These are phyloP conservation scores for Ictalurus punctatus DNA, from an alignment of 2,113 vertebrate species.

Conservation along the genomic window DNA sequence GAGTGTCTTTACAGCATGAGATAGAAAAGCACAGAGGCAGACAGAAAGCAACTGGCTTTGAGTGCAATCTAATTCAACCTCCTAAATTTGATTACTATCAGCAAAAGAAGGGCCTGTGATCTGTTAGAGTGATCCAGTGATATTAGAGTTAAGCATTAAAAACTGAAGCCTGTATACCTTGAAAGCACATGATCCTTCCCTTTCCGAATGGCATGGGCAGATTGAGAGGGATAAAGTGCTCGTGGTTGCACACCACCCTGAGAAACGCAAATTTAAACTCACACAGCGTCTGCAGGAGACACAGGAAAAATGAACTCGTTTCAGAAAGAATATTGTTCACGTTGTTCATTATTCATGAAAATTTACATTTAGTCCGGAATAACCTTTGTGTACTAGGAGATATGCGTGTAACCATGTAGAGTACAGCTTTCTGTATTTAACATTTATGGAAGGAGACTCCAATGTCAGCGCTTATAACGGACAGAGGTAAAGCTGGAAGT, in stretches of 20 bases:
- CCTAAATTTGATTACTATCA: background rate
- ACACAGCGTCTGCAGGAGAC: conserved; percentile 84
- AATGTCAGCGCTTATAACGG: background rate
- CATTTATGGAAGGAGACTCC: background rate
- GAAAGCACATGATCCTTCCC: conserved; percentile 90
- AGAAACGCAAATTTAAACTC: conserved; percentile 99
- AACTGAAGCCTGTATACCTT: conserved; percentile 78
- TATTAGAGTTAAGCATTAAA: background rate
- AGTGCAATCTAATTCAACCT: background rate
- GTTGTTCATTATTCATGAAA: background rate
- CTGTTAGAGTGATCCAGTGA: background rate
- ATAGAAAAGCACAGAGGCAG: conserved; percentile 31
- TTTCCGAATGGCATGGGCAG: conserved; percentile 97
- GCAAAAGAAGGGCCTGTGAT: background rate
- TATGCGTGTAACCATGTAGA: background rate
- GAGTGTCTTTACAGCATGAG: background rate
- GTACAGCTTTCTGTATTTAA: background rate
- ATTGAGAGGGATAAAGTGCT: conserved; percentile 95
- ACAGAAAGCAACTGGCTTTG: conserved; percentile 32
- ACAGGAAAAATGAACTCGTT: background rate
- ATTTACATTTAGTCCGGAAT: background rate
- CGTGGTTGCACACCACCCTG: conserved; percentile 91
- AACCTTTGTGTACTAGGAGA: background rate
- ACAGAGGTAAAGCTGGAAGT: background rate
- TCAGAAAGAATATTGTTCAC: background rate